Evolutionary conservation across 2,888 invertebrate genomes (phyloP).

Genomic region (Aphodius sticticus): DNA sequence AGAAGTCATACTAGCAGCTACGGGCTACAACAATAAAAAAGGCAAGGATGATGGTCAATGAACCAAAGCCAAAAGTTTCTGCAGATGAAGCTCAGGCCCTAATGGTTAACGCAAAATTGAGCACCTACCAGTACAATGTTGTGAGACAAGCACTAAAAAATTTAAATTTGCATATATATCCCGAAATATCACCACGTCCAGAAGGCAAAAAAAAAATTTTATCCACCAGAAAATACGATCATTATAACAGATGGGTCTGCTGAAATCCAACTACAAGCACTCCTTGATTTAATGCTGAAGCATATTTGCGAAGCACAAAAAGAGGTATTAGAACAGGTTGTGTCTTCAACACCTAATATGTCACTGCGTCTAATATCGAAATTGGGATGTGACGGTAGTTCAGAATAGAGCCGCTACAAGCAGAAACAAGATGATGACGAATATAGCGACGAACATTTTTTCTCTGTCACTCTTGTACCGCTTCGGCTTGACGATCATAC

Average conservation of each 20-base stretch:
- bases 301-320: constrained; percentile 31
- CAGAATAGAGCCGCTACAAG: constrained; percentile 32
- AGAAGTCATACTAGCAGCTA: background rate
- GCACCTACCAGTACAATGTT: constrained; percentile 6
- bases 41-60: background rate
- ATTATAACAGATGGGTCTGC: constrained; percentile 29
- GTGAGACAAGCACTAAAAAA: background rate
- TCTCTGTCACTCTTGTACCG: constrained; percentile 14
- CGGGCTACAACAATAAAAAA: constrained; percentile 18
- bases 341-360: constrained; percentile 4
- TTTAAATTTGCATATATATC: constrained; percentile 19
- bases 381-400: constrained; percentile 38
- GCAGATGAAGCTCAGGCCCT: constrained; percentile 7
- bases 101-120: constrained; percentile 23
- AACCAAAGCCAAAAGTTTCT: constrained; percentile 5
- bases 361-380: constrained; percentile 28
- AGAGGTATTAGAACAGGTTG: constrained; percentile 30
- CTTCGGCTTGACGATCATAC: constrained; percentile 16
- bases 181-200: constrained; percentile 21
- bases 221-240: constrained; percentile 30
- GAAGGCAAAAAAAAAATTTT: constrained; percentile 9
- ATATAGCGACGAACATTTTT: constrained; percentile 16
- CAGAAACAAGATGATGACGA: constrained; percentile 28
- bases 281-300: constrained; percentile 36
- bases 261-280: constrained; percentile 37